Evolutionary conservation across 1,140 invertebrate genomes (phyloP), one percentile per base, ranked within the genome.

Genomic region (Hylyphantes graminicola): DNA sequence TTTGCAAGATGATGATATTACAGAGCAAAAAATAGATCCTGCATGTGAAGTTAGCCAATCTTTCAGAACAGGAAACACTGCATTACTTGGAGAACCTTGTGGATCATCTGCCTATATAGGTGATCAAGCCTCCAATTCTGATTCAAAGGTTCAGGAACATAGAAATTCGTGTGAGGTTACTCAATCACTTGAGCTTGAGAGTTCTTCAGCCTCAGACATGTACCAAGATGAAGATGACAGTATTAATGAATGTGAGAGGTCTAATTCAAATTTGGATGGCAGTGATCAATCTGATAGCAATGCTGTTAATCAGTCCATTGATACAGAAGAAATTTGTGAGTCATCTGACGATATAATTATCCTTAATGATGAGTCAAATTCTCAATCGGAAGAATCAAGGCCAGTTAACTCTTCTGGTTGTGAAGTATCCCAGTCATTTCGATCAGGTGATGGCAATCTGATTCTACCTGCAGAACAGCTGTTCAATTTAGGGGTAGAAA

Each of bases 11-110:
- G 61, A 35, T 19, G 21, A 53, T 10, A 67, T 10, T 53, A 53
- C 19, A 76, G 13, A 15, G 9, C 11, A 13, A 15, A n/a, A 65
- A 55, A 15, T 35, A 54, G 21, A 57, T 53, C 8, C 54, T 17
- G 59, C n/a, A 57, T 81, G 55, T 64, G 79, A 81, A 73, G 79
- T 81, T 9, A 81, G 79, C 17, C 79, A 73, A 15, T 70, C 65
- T 51, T 57, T 70, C 17, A 68, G 21, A 2, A 17, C 35, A 17
- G 64, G 9, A 68, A 55, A 80, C 48, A 70, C 17, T 70, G n/a
- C 13, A 13, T 15, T 17, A 50, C 50, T 50, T 72, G 53, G 21
- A 10, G 77, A 51, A 57, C 17, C n/a, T 51, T 80, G 54, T 50
- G 65, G 9, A 2, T 21, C 63, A 35, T 35, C 35, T 35, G 35